These are phyloP conservation scores for Takifugu rubripes DNA, from an alignment of 2,797 vertebrate genomes.

Conservation along the genomic window DNA sequence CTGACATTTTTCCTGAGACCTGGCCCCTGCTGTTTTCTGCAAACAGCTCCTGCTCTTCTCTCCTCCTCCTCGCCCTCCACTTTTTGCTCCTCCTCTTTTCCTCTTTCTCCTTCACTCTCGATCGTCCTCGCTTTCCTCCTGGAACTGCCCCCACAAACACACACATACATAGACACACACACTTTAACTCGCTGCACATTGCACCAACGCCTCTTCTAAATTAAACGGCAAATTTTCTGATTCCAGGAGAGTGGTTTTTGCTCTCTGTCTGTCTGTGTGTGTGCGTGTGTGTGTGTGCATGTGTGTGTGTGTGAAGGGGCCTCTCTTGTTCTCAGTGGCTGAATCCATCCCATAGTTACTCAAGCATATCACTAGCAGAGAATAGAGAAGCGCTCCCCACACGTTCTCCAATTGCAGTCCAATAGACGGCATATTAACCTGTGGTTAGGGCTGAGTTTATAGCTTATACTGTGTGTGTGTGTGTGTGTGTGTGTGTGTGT, in stretches of 20 bases:
- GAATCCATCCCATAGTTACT: slow-evolving; percentile 78
- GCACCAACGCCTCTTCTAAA: slow-evolving; percentile 70
- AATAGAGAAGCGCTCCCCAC: slow-evolving; percentile 78
- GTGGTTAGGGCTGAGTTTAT: slow-evolving; percentile 66
- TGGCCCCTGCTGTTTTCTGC: slow-evolving; percentile 81
- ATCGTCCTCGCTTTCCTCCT: slow-evolving; percentile 51
- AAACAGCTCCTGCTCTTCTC: slow-evolving; percentile 62
- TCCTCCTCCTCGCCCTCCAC: slow-evolving; percentile 11
- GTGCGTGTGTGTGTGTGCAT: slow-evolving; percentile 19
- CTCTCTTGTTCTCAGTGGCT: slow-evolving; percentile 77
- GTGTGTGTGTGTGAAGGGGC: slow-evolving; percentile 42
- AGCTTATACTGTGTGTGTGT: slow-evolving; percentile 61
- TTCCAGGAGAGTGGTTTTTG: slow-evolving; percentile 73
- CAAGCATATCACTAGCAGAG: slow-evolving; percentile 77
- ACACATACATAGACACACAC: slow-evolving; percentile 37
- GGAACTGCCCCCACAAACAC: slow-evolving; percentile 33
- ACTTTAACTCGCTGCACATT: slow-evolving; percentile 48
- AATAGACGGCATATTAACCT: slow-evolving; percentile 82
- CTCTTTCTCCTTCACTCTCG: slow-evolving; percentile 32
- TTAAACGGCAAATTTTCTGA: slow-evolving; percentile 88
- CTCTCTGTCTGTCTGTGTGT: slow-evolving; percentile 37
- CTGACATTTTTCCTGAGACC: slow-evolving; percentile 98
- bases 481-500: slow-evolving; percentile 30
- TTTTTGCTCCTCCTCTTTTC: slow-evolving; percentile 16
- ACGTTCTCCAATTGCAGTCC: slow-evolving; percentile 77